These are phyloP conservation scores for Rhinichthys osculus DNA, from an alignment of 2,797 vertebrate species.

Conservation along the genomic window DNA sequence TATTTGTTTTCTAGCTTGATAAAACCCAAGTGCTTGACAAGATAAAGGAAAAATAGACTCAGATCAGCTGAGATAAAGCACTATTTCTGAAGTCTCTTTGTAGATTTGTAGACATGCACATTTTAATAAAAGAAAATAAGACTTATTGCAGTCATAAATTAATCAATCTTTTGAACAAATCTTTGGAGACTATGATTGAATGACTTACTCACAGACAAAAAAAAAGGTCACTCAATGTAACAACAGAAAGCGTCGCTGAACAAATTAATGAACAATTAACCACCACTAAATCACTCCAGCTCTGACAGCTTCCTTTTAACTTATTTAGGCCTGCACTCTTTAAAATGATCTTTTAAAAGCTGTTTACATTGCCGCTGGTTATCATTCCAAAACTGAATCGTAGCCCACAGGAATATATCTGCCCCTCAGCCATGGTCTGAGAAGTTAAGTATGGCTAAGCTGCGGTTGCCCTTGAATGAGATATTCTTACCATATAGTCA, in stretches of 20 bases:
- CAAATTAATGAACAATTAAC: not conserved
- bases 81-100: not conserved
- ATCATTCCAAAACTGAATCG: not conserved
- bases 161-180: not conserved
- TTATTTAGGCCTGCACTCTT: not conserved
- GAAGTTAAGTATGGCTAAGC: slow-evolving; percentile 40
- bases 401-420: slow-evolving; percentile 28
- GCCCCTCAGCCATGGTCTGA: slow-evolving; percentile 36
- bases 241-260: not conserved
- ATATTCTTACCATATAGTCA: slow-evolving; percentile 35
- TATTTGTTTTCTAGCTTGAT: not conserved
- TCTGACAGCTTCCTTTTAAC: not conserved
- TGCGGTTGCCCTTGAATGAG: slow-evolving; percentile 47
- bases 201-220: not conserved
- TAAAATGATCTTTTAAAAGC: slow-evolving; percentile 4
- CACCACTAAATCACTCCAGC: not conserved
- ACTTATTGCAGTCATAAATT: not conserved
- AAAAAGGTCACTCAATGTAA: not conserved
- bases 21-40: not conserved
- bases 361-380: not conserved
- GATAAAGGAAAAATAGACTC: not conserved
- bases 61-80: not conserved
- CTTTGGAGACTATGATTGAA: not conserved
- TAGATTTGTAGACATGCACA: not conserved
- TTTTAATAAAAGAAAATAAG: too few relatives aligned